These are phyloP conservation scores for Desmophyllum pertusum DNA, from an alignment of 92 coral and sea anemone genomes.

Conservation along the genomic window DNA sequence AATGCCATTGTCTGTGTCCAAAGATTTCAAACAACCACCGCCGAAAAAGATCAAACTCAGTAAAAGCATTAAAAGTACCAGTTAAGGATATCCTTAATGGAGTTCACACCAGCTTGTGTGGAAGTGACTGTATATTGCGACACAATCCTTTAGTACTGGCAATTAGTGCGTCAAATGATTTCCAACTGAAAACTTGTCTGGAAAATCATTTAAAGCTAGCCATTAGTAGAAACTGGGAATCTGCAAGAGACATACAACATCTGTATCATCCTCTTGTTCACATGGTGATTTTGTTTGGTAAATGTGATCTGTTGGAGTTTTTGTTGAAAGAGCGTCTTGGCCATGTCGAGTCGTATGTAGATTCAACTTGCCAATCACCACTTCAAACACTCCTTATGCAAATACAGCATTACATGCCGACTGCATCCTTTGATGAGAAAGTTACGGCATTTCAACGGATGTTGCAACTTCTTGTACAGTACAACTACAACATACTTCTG, in stretches of 20 bases:
- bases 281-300: constrained; percentile 8
- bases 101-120: constrained; percentile 21
- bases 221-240: constrained; percentile 7
- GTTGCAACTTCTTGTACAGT: constrained; percentile 8
- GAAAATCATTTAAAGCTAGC: constrained; percentile 16
- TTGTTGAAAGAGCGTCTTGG: constrained; percentile 4
- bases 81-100: background rate
- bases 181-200: background rate
- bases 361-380: background rate
- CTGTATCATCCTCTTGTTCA: background rate
- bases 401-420: background rate
- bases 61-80: background rate
- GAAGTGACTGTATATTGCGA: background rate
- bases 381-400: background rate
- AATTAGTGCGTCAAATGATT: constrained; percentile 1
- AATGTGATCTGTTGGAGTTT: constrained; percentile 19
- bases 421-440: constrained; percentile 18
- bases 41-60: constrained; percentile 6
- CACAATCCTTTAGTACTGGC: constrained; percentile 11
- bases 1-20: background rate
- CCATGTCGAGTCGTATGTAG: background rate
- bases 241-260: background rate
- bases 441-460: background rate
- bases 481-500: background rate
- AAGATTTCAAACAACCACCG: constrained; percentile 6